phyloP scores from a whole-genome alignment of 1,140 invertebrate genomes.

The Zophobas atratus region DNA sequence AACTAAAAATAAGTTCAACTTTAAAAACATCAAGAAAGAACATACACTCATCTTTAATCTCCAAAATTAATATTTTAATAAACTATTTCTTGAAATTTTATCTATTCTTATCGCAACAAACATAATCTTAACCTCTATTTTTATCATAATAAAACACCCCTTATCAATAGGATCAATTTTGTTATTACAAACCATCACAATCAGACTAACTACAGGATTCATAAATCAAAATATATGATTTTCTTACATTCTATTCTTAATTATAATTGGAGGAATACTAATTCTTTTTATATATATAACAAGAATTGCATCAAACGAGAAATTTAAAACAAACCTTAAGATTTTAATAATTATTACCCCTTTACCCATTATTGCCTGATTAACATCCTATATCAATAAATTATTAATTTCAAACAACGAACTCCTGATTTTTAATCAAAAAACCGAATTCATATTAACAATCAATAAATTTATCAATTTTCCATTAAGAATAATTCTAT shows the following conservation, averaged over 20 bases:
- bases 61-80: constrained; percentile 66
- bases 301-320: constrained; percentile 72
- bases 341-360: constrained; percentile 14
- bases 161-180: constrained; percentile 70
- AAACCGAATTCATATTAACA: constrained; percentile 8
- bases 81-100: constrained; percentile 67
- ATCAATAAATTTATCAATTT: constrained; percentile 69
- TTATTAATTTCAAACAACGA: background rate
- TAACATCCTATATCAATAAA: too few species aligned
- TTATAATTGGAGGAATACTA: constrained; percentile 72
- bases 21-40: constrained; percentile 73
- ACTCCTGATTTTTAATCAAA: background rate
- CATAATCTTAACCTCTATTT: constrained; percentile 64
- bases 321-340: constrained; percentile 65
- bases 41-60: constrained; percentile 71
- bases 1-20: constrained; percentile 71
- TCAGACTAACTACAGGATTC: constrained; percentile 66
- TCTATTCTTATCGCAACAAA: constrained; percentile 64
- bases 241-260: constrained; percentile 71
- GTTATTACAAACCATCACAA: constrained; percentile 69
- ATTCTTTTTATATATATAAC: constrained; percentile 74
- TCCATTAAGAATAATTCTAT: constrained; percentile 66
- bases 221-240: constrained; percentile 68
- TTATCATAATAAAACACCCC: constrained; percentile 69
- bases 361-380: background rate